phyloP scores from a whole-genome alignment of 2,797 vertebrate species.

The Molossus alvarezi region DNA sequence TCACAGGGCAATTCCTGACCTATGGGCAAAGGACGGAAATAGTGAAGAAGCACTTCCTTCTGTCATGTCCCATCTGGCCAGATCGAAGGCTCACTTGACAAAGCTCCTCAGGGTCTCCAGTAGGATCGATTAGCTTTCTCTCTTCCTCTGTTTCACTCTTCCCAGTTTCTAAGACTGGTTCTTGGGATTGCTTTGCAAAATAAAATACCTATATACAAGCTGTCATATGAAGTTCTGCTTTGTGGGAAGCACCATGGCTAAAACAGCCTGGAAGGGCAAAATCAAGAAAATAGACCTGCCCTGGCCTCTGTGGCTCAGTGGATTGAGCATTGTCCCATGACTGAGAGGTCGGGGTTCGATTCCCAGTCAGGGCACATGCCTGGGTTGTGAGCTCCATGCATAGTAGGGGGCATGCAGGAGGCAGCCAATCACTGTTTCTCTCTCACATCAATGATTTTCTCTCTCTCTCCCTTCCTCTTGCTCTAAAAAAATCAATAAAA shows the following conservation, averaged over 20 bases:
- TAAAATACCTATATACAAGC: neutral
- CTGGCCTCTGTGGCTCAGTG: neutral
- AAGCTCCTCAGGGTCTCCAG: neutral
- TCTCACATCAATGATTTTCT: neutral
- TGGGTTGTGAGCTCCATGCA: neutral
- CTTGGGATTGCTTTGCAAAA: neutral
- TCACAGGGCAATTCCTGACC: neutral
- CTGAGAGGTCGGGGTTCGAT: neutral
- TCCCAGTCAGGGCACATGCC: neutral
- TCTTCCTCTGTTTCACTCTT: neutral
- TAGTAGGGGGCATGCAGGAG: neutral
- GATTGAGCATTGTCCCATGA: neutral
- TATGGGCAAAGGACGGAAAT: neutral
- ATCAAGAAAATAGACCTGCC: neutral
- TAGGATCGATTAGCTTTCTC: neutral
- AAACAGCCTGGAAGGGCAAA: neutral
- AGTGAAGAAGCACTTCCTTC: neutral
- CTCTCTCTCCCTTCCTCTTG: neutral
- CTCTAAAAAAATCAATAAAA: neutral
- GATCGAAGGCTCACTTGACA: neutral
- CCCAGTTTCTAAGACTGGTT: neutral
- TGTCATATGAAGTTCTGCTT: neutral
- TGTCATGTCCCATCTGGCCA: neutral
- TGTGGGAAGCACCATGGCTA: neutral
- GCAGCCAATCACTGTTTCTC: neutral